phyloP scores from a whole-genome alignment of 1,140 invertebrate species.

The Globodera ellingtonae region DNA sequence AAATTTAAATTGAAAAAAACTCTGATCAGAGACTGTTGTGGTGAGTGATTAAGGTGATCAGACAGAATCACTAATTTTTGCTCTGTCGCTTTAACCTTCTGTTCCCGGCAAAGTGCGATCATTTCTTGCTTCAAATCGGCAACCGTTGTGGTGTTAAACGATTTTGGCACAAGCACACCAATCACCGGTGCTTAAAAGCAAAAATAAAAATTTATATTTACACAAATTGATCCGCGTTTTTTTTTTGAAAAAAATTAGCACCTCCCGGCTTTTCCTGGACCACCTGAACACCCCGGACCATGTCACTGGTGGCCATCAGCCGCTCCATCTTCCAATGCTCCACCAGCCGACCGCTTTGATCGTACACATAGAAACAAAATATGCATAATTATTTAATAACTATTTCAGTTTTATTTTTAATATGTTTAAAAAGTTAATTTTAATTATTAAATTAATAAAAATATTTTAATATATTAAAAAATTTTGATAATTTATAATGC shows the following conservation, averaged over 20 bases:
- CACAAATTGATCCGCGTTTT: background rate
- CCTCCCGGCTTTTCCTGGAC: slow-evolving; percentile 9
- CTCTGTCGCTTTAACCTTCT: slow-evolving; percentile 43
- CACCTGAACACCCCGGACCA: slow-evolving; percentile 59
- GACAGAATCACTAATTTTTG: background rate
- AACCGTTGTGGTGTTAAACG: slow-evolving; percentile 14
- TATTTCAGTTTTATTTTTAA: background rate
- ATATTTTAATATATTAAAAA: background rate
- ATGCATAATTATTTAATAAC: no score
- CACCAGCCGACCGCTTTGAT: slow-evolving; percentile 52
- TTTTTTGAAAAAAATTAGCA: background rate
- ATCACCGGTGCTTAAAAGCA: slow-evolving; percentile 57
- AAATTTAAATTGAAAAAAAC: slow-evolving; percentile 25
- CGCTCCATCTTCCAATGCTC: slow-evolving; percentile 62
- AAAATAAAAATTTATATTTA: slow-evolving; percentile 14
- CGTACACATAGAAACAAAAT: slow-evolving; percentile 44
- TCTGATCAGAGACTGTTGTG: background rate
- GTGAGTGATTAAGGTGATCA: no score
- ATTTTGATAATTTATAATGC: background rate
- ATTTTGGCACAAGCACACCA: slow-evolving; percentile 57
- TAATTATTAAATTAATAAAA: background rate
- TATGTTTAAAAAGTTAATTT: no score
- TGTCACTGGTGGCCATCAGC: slow-evolving; percentile 47
- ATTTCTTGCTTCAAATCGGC: slow-evolving; percentile 54
- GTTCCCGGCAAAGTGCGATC: slow-evolving; percentile 47